These are phyloP conservation scores for Mythimna lalbum DNA, from an alignment of 2,888 invertebrate genomes.

Conservation along the genomic window DNA sequence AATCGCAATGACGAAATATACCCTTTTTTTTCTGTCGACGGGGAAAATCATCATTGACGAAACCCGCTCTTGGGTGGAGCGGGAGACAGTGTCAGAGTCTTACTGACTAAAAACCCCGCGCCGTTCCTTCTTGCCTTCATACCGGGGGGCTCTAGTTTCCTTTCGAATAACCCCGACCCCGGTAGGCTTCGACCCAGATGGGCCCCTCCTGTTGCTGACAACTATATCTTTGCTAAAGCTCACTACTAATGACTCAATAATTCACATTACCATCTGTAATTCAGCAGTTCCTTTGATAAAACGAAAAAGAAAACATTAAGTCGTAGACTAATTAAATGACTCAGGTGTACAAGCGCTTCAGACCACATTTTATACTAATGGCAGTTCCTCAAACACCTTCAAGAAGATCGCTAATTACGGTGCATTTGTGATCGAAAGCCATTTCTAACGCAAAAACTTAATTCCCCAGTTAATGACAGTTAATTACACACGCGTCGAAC, in stretches of 20 bases:
- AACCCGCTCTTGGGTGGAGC: too few species aligned
- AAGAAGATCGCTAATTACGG: constrained; percentile 63
- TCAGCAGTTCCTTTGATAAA: constrained; percentile 5
- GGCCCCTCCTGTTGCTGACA: too few species aligned
- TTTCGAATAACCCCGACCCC: too few species aligned
- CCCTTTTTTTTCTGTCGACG: too few species aligned
- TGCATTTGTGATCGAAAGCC: constrained; percentile 74
- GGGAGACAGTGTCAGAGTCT: too few species aligned
- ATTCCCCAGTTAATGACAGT: constrained; percentile 78
- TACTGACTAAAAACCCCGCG: too few species aligned
- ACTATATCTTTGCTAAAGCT: too few species aligned
- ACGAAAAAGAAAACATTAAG: constrained; percentile 8
- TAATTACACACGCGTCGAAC: constrained; percentile 76
- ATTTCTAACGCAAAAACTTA: constrained; percentile 81
- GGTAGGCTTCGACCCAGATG: too few species aligned
- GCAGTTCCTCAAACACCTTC: constrained; percentile 34
- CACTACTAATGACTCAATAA: not conserved
- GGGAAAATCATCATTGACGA: too few species aligned
- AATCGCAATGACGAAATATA: too few species aligned
- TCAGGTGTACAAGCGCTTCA: not conserved
- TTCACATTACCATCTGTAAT: constrained; percentile 9
- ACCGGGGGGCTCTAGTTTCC: too few species aligned
- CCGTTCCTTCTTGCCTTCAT: too few species aligned
- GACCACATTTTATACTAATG: constrained; percentile 8
- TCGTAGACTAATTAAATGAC: not conserved